These are phyloP conservation scores for Epicampocera succincta DNA, from an alignment of 2,888 invertebrate genomes.

Conservation along the genomic window DNA sequence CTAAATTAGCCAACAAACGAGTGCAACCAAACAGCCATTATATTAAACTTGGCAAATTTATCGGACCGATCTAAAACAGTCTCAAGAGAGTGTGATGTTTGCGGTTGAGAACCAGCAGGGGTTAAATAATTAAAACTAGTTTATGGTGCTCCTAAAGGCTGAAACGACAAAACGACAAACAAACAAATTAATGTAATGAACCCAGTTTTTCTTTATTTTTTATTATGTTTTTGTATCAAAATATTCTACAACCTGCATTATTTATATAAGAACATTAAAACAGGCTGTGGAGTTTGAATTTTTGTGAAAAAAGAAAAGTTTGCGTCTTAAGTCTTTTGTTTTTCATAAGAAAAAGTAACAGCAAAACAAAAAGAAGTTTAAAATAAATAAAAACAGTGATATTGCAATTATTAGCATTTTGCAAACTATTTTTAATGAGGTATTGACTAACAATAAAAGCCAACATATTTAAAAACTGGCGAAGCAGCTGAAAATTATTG, in stretches of 20 bases:
- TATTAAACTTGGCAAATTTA: conserved; percentile 19
- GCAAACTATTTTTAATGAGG: too few species aligned
- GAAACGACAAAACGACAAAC: too few species aligned
- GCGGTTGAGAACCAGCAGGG: conserved; percentile 57
- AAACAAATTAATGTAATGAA: too few species aligned
- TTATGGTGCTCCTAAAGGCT: neutral
- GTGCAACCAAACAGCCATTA: neutral
- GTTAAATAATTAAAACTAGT: conserved; percentile 59
- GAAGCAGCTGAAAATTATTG: too few species aligned
- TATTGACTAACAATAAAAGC: too few species aligned
- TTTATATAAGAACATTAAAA: too few species aligned
- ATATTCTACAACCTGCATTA: neutral
- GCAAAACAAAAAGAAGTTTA: too few species aligned
- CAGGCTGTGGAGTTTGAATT: neutral
- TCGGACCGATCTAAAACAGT: conserved; percentile 31
- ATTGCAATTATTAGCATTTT: too few species aligned
- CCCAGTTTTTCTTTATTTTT: neutral
- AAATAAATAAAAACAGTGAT: too few species aligned
- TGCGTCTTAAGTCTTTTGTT: conserved; percentile 47
- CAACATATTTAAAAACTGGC: too few species aligned
- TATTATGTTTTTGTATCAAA: neutral
- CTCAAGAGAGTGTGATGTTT: conserved; percentile 44
- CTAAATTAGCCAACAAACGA: conserved; percentile 34
- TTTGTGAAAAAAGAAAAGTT: conserved; percentile 16
- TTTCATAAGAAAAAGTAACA: neutral